Base-by-base conservation (phyloP, 2,797 vertebrate species). In the Tapirus indicus region DNA sequence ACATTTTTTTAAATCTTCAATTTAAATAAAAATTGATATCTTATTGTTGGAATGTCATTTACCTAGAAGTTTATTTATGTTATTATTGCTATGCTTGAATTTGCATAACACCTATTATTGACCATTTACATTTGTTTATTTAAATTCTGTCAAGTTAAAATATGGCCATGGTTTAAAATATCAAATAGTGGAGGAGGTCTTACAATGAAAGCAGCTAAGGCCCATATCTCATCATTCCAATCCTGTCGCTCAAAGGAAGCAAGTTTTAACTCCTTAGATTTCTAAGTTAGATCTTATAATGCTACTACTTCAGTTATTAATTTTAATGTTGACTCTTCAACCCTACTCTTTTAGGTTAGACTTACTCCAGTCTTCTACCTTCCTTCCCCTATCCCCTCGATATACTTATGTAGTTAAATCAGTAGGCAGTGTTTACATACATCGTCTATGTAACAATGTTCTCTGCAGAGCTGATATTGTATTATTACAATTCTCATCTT, bases 11-110 rank as follows among this genome's bases (percentile, higher is more conserved):
- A 35, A 62, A 79, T 64, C n/a, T 77, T 91, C 83, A 49, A 10
- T 88, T 71, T 95, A 93, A 93, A 41, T 62, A 93, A 86, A 95
- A 94, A 47, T 82, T 83, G 29, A 29, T 86, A 17, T n/a, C n/a
- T 94, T 68, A 64, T 69, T 94, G 11, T 78, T 35, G 35, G 49
- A 78, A 27, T 47, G 44, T 88, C 29, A 66, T 79, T 62, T 35
- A 60, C 52, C 78, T 88, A 71, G 52, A 96, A 29, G 41, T 80
- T 79, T 35, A 62, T 94, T 77, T 92, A 60, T 75, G 72, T 90
- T 74, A 60, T 88, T 96, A 75, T 66, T 84, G 14, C 38, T 49
- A 1, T 86, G 18, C 35, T 87, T 83, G 13, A 69, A 87, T 94
- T 93, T 95, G 21, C 38, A n/a, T 92, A 60, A 47, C 58, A 12